These are phyloP conservation scores for Rhinolophus ferrumequinum DNA, from an alignment of 2,113 vertebrate genomes.

Conservation along the genomic window DNA sequence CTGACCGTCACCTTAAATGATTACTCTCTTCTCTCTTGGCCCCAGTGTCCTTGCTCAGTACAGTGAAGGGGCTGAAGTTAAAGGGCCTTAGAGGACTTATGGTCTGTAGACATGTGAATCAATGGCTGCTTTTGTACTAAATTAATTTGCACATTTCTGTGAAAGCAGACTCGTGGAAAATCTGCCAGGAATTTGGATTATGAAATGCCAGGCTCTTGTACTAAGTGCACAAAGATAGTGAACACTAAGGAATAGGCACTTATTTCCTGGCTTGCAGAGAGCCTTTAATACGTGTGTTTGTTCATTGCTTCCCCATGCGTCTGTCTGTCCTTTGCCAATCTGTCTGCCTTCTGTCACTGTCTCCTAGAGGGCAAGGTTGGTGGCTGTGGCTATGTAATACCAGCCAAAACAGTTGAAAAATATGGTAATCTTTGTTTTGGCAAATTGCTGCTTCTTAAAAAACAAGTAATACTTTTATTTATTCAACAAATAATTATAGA, in stretches of 20 bases:
- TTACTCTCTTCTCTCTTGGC: neutral
- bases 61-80: neutral
- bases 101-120: neutral
- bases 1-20: neutral
- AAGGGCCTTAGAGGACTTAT: neutral
- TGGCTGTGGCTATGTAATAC: neutral
- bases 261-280: neutral
- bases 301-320: neutral
- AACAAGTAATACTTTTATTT: neutral
- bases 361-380: neutral
- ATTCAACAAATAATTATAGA: conserved; percentile 29
- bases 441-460: neutral
- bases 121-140: conserved; percentile 8
- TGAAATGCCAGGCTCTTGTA: conserved; percentile 20
- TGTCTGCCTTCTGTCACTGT: neutral
- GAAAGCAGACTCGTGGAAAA: conserved; percentile 13
- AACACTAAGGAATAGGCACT: neutral
- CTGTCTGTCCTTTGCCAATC: conserved; percentile 1
- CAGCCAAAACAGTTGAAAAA: neutral
- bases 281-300: neutral
- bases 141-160: neutral
- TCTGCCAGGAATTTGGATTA: conserved; percentile 29
- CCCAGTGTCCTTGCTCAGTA: neutral
- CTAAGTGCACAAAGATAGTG: neutral
- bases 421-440: neutral